A percentile compares a stretch with the other conserved stretches of the same genome.
Conservation (phyloP, 2,888 invertebrate species). For the Plebejus argus region DNA sequence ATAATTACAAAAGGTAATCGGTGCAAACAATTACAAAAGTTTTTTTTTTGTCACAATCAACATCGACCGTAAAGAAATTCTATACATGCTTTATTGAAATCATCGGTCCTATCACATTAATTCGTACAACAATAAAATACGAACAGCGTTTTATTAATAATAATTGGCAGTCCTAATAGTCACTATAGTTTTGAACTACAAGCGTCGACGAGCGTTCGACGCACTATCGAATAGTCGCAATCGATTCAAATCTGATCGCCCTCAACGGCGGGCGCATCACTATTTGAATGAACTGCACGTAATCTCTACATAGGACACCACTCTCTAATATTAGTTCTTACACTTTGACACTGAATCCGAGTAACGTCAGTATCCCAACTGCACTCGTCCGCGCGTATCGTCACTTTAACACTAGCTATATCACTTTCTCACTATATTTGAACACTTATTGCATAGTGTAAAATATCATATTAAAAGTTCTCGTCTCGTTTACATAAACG, state of each 20-base stretch:
- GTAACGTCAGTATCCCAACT: constrained; percentile 8
- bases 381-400: constrained; percentile 9
- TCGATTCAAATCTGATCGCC: constrained; percentile 14
- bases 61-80: constrained; percentile 54
- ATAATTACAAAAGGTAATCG: constrained; percentile 77
- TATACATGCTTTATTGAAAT: constrained; percentile 58
- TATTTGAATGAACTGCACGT: constrained; percentile 22
- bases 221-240: constrained; percentile 32
- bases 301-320: constrained; percentile 28
- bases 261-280: neutral
- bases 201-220: constrained; percentile 41
- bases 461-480: constrained; percentile 22
- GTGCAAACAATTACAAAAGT: constrained; percentile 75
- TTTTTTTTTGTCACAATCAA: constrained; percentile 42
- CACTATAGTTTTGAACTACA: constrained; percentile 55
- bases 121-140: constrained; percentile 69
- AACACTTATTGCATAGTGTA: constrained; percentile 32
- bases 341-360: constrained; percentile 28
- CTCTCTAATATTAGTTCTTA: constrained; percentile 28
- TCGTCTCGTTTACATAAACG: neutral
- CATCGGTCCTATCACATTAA: constrained; percentile 69
- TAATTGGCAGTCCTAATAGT: constrained; percentile 73
- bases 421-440: constrained; percentile 30
- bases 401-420: constrained; percentile 31
- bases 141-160: constrained; percentile 62